Evolutionary conservation across 2,797 vertebrate species (phyloP).

Genomic region (Otolemur crassicaudatus): DNA sequence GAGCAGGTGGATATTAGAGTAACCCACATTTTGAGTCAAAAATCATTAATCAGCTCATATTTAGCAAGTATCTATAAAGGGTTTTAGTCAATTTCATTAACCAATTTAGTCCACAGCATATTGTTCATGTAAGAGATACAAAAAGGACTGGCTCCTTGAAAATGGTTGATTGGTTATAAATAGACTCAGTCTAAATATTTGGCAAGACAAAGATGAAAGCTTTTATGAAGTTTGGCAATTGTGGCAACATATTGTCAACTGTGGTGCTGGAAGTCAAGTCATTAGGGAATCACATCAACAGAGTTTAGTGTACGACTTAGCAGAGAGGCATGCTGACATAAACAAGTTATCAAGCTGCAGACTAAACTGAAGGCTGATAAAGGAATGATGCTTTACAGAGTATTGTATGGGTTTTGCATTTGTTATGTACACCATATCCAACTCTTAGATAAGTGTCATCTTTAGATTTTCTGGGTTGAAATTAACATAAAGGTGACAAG

Average conservation of each 20-base stretch:
- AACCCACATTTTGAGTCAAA: neutral
- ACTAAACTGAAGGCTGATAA: conserved; percentile 71
- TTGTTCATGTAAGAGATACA: neutral
- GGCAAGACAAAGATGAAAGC: conserved; percentile 60
- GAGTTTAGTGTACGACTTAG: conserved; percentile 39
- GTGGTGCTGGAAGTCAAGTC: conserved; percentile 51
- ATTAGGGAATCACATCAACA: conserved; percentile 56
- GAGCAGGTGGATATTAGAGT: neutral
- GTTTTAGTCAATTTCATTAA: conserved; percentile 39
- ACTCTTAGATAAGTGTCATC: conserved; percentile 39
- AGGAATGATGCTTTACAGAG: conserved; percentile 20
- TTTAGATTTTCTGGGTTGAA: conserved; percentile 58
- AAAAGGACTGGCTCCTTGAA: conserved; percentile 10
- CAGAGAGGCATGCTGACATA: conserved; percentile 62
- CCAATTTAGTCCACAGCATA: conserved; percentile 35
- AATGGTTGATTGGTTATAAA: conserved; percentile 60
- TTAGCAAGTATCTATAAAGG: neutral
- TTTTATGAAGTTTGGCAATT: conserved; percentile 62
- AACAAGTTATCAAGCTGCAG: conserved; percentile 70
- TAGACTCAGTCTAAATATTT: conserved; percentile 61
- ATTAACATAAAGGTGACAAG: conserved; percentile 52
- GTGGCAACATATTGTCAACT: conserved; percentile 64
- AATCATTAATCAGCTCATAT: neutral
- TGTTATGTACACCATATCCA: neutral
- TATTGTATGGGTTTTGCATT: conserved; percentile 6